Base-by-base conservation (phyloP, 2,888 invertebrate genomes). In the Anthrax anthrax region DNA sequence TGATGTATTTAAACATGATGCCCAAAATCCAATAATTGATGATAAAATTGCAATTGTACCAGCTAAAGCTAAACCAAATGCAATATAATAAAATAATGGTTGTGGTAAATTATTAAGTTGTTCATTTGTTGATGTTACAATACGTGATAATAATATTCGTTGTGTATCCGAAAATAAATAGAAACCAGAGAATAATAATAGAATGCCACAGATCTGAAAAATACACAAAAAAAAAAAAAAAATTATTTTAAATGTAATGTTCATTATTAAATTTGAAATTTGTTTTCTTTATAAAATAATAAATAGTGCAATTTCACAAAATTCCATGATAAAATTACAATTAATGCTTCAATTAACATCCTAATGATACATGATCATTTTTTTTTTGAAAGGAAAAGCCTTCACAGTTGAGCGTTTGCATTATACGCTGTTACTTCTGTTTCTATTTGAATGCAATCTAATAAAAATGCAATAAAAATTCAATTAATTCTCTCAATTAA, bases 21-120 rank as follows among this genome's bases (percentile, higher is more conserved):
- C 84, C 85, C 86, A 87, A 63, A 84, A 87, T 42, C 87, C 87
- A 18, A 86, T 65, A 40, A 86, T 76, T 4, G 83, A 79, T 1
- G 79, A 75, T 8, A 79, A 70, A 45, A 82, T 77, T 43, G 84
- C 74, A 34, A 78, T 64, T 45, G 86, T 71, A 1, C 87, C 87
- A 0, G 81, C 71, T 1, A 74, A 72, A n/a, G 83, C 73, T 43
- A 84, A 63, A 3, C 77, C 80, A 42, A 87, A 71, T 0, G 84
- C 79, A 9, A 83, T 70, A 60, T 87, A 87, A 60, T 85, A 82
- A 56, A 87, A 78, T 14, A 86, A 72, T 0, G 87, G 84, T 57
- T 86, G 80, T 2, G 77, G 74, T 47, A 82, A 64, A 36, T 72
- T 71, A 43, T 74, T 72, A 1, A 68, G 52, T 39, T 71, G 70